A percentile compares a stretch with the other conserved stretches of the same genome.
These are phyloP conservation scores for Tribolium madens DNA, from an alignment of 1,140 invertebrate genomes.

Conservation along the genomic window DNA sequence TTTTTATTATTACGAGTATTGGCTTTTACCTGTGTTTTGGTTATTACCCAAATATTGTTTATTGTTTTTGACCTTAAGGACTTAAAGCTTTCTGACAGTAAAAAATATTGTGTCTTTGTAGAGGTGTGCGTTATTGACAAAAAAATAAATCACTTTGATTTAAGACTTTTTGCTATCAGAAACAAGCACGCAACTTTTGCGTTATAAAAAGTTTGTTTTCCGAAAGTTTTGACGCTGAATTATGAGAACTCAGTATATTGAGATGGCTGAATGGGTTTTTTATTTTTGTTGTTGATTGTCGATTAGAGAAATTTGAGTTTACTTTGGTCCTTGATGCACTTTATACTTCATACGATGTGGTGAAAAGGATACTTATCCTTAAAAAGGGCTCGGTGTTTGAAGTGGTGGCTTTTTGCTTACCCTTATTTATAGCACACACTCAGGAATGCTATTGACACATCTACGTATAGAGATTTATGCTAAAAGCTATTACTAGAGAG, in stretches of 20 bases:
- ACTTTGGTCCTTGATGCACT: no score
- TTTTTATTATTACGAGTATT: no score
- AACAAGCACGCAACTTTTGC: constrained; percentile 16
- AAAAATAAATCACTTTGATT: constrained; percentile 16
- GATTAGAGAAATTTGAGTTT: not conserved
- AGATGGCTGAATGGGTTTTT: not conserved
- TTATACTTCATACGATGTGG: not conserved
- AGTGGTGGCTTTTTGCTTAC: constrained; percentile 28
- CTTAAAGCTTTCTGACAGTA: no score
- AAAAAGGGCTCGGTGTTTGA: constrained; percentile 30
- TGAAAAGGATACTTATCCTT: constrained; percentile 24
- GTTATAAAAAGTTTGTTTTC: constrained; percentile 34
- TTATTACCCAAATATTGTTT: no score
- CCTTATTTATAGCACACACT: constrained; percentile 41
- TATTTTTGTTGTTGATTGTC: constrained; percentile 15
- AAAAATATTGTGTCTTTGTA: not conserved
- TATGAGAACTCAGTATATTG: constrained; percentile 21
- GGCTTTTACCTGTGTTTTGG: no score
- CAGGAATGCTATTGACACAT: constrained; percentile 42
- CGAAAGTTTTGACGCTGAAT: constrained; percentile 15
- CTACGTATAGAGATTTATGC: constrained; percentile 36
- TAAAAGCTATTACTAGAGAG: constrained; percentile 6
- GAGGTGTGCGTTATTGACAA: constrained; percentile 11
- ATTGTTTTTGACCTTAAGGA: no score
- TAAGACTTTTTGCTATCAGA: constrained; percentile 9